Evolutionary conservation across 2,113 vertebrate genomes (phyloP), one percentile per base, ranked within the genome.

Genomic region (Rhynchopsitta pachyrhyncha): DNA sequence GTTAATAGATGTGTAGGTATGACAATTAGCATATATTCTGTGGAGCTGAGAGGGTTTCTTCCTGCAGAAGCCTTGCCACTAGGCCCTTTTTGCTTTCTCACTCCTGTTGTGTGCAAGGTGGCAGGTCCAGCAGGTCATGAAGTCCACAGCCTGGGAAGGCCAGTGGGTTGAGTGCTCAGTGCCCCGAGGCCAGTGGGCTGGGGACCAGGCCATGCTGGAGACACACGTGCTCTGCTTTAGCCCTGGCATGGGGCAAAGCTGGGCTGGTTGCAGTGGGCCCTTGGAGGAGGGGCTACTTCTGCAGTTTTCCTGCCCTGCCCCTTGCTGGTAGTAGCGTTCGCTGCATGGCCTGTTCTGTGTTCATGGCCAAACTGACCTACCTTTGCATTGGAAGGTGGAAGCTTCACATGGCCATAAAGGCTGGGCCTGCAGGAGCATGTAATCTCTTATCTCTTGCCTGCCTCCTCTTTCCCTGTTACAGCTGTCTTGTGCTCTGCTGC

Each of bases 381-480:
- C 28, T 33, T 35, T 2, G 0, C 2, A 0, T 1, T 14, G 8
- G 41, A 11, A 18, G 31, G 37, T 6, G 1, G 35, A 23, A 69
- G 23, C 29, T 8, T 17, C 1, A 0, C 7, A 0, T 27, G 35
- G 50, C 4, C 0, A 0, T 27, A 12, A 9, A 5, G 4, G 11
- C 12, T 33, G 14, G 1, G 13, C 17, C 35, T n/a, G 22, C 13
- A 8, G 2, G 17, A 39, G 6, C 2, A 20, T 11, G 0, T 18
- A 3, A 4, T 5, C 2, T n/a, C 33, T 7, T 41, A 2, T 0
- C 6, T 31, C 37, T 50, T 55, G 7, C 16, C 13, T 23, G 60
- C 1, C 1, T 15, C 4, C 16, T 59, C 17, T 37, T n/a, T 25
- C 10, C 17, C 19, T 35, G 5, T 33, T 41, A 1, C 1, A 0